Conservation (phyloP, 2,888 invertebrate genomes). For the Ophion slaviceki region DNA sequence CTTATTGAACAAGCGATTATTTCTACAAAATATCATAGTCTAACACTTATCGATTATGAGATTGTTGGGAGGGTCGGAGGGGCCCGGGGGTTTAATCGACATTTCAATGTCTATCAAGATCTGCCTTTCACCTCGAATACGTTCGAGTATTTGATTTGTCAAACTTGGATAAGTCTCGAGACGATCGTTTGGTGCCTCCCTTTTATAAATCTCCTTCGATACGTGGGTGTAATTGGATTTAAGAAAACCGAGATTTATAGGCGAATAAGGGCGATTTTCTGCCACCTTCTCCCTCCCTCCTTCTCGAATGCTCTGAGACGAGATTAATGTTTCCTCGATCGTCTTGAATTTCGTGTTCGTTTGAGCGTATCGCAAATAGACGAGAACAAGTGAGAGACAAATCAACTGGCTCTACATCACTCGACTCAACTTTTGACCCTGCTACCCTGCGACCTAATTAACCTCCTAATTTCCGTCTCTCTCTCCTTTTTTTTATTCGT, state of each 20-base stretch:
- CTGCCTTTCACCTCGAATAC: neutral
- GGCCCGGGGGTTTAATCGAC: slow-evolving; percentile 10
- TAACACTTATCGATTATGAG: slow-evolving; percentile 72
- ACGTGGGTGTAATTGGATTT: slow-evolving; percentile 40
- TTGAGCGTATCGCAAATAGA: slow-evolving; percentile 17
- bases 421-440: slow-evolving; percentile 18
- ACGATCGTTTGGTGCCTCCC: neutral
- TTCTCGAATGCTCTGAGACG: slow-evolving; percentile 23
- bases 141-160: slow-evolving; percentile 10
- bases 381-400: slow-evolving; percentile 21
- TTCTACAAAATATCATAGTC: slow-evolving; percentile 68
- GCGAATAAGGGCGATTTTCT: slow-evolving; percentile 13
- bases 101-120: slow-evolving; percentile 28
- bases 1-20: slow-evolving; percentile 63
- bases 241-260: slow-evolving; percentile 44
- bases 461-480: slow-evolving; percentile 25
- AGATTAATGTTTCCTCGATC: slow-evolving; percentile 47
- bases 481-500: slow-evolving; percentile 30
- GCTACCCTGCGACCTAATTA: slow-evolving; percentile 23
- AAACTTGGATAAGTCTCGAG: slow-evolving; percentile 23
- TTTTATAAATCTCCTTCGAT: slow-evolving; percentile 3
- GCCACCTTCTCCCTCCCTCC: slow-evolving; percentile 5
- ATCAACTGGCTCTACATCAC: slow-evolving; percentile 7
- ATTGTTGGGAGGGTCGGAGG: slow-evolving; percentile 50
- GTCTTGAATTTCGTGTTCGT: slow-evolving; percentile 20